Percentiles rank a stretch among this genome's conserved stretches.
phyloP scores from a whole-genome alignment of 2,888 invertebrate species.

The Papilio elwesi region DNA sequence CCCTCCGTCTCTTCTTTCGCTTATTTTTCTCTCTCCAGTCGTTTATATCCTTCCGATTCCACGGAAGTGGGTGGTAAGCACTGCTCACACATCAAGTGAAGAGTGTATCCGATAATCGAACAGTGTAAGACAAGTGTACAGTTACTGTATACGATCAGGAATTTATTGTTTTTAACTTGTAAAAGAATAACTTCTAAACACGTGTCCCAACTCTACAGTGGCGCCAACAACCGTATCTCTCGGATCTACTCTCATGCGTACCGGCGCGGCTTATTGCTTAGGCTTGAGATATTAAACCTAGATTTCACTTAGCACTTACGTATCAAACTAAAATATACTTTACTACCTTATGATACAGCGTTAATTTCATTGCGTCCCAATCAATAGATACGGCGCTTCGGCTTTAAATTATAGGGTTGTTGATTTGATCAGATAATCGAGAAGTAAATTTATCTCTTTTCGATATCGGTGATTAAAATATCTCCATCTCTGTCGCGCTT shows the following conservation, averaged over 20 bases:
- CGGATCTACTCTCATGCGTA: conserved; percentile 67
- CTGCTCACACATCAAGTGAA: no score
- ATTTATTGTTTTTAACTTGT: background rate
- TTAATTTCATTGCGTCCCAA: conserved; percentile 27
- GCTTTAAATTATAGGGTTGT: conserved; percentile 41
- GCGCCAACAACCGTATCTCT: conserved; percentile 61
- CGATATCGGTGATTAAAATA: conserved; percentile 48
- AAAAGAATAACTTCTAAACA: conserved; percentile 28
- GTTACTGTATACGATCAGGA: no score
- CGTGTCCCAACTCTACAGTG: conserved; percentile 51
- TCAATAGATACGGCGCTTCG: conserved; percentile 41
- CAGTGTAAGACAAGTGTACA: background rate
- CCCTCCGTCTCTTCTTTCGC: background rate
- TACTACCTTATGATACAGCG: conserved; percentile 23
- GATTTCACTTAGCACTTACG: conserved; percentile 55
- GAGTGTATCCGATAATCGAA: background rate
- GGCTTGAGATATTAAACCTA: conserved; percentile 57
- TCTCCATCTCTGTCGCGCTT: conserved; percentile 46
- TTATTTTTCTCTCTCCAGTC: no score
- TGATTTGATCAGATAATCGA: conserved; percentile 54
- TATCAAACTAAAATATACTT: conserved; percentile 41
- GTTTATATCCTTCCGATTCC: no score
- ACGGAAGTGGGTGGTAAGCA: no score
- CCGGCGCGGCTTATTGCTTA: conserved; percentile 65
- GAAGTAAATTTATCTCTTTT: conserved; percentile 57